Conservation (phyloP, 2,888 invertebrate species). For the Sturmia bella region DNA sequence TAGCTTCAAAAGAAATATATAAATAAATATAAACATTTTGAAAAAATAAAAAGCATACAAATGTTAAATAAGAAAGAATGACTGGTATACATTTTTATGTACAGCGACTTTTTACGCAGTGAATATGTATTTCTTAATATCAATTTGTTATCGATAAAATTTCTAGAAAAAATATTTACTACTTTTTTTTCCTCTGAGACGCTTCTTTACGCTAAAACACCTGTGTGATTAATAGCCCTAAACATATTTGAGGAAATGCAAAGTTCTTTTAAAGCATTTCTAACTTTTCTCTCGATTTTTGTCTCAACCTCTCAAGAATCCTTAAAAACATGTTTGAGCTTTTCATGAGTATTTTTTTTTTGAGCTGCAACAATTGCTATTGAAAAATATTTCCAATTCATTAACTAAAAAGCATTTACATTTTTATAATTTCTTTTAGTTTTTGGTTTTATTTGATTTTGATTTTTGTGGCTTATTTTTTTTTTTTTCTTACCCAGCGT, state of each 20-base stretch:
- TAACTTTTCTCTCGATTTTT: no score
- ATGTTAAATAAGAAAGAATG: background rate
- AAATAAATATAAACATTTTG: no score
- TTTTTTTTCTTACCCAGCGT: conserved; percentile 29
- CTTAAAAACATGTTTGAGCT: no score
- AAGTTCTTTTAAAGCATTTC: no score
- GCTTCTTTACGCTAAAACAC: no score
- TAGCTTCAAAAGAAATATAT: background rate
- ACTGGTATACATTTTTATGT: background rate
- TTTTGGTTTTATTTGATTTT: conserved; percentile 17
- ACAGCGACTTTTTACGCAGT: background rate
- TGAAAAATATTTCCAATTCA: conserved; percentile 47
- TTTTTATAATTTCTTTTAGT: conserved; percentile 18
- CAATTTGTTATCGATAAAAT: no score
- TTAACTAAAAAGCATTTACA: conserved; percentile 51
- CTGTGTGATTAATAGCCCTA: no score
- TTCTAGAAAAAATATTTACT: no score
- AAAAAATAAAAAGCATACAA: background rate
- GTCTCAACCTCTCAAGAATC: no score
- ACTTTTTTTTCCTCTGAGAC: no score
- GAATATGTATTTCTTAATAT: no score
- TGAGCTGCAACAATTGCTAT: background rate
- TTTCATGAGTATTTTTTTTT: background rate
- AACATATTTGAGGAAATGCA: no score
- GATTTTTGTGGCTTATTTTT: conserved; percentile 3